Evolutionary conservation across 2,113 vertebrate genomes (phyloP).

Genomic region (Grammomys dolichurus): DNA sequence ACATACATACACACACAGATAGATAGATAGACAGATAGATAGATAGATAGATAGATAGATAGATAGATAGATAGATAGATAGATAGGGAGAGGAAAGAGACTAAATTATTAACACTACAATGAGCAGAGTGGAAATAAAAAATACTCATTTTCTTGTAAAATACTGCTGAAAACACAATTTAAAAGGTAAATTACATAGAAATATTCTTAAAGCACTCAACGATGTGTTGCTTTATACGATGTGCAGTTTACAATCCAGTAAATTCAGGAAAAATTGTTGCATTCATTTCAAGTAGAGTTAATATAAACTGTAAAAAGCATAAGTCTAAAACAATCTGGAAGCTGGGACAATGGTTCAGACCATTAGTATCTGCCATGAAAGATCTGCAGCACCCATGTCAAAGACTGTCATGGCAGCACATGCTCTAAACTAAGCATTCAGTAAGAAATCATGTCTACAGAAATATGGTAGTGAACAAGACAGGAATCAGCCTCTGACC

Average conservation of each 20-base stretch:
- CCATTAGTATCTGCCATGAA: not conserved
- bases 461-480: not conserved
- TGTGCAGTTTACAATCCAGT: not conserved
- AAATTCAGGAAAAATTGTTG: conserved; percentile 30
- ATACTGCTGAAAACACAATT: conserved; percentile 1
- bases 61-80: too few relatives aligned
- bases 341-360: not conserved
- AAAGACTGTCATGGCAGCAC: not conserved
- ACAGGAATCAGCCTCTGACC: too few relatives aligned
- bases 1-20: too few relatives aligned
- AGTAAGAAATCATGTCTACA: not conserved
- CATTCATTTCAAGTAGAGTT: not conserved
- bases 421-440: not conserved
- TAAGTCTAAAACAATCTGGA: not conserved
- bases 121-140: not conserved
- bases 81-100: too few relatives aligned
- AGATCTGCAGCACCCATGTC: too few relatives aligned
- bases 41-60: too few relatives aligned
- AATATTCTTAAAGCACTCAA: not conserved
- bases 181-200: not conserved
- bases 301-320: not conserved
- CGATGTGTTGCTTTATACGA: conserved; percentile 11
- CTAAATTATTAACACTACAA: not conserved
- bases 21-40: too few relatives aligned
- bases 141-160: not conserved